Evolutionary conservation across 1,140 invertebrate genomes (phyloP), one percentile per base, ranked within the genome.

Genomic region (Scaptodrosophila lebanonensis): DNA sequence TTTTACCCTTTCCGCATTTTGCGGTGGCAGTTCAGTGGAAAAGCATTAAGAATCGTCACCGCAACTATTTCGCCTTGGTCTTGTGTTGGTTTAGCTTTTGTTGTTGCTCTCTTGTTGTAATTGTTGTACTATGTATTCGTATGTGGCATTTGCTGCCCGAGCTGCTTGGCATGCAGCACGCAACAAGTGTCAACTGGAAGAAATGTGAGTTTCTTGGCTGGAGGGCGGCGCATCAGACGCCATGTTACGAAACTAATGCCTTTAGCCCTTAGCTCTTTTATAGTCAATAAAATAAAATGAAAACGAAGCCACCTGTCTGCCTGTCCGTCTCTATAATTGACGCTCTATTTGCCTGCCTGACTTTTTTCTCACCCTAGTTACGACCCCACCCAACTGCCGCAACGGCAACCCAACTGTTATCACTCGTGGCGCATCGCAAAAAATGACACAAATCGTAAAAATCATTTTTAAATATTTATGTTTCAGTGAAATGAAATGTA

Each of bases 291-390:
- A 32, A 33, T n/a, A 18, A 16, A 35, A 9, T 22, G 48, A 22
- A 25, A 30, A 29, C 35, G 35, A 27, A 43, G 25, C 47, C 63
- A 66, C 57, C 62, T 66, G 63, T 65, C 63, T 51, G 54, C 50
- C 44, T 64, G 48, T 64, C 56, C 52, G 56, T 59, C 48, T 59
- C 51, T 64, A 59, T 64, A 63, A 58, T 63, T 63, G 53, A 63
- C 60, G 51, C 42, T 68, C 59, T 69, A 53, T 82, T 79, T 79
- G 75, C 70, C 75, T 82, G 69, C 40, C 53, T 65, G 75, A 43
- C 59, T 69, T 79, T 79, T 79, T 79, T 79, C 75, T 73, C 75
- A 79, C 75, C 75, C 75, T 79, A 75, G 75, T 75, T 79, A 52
- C 53, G 44, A 50, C 45, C 63, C 36, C 52, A 33, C 49, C 70